phyloP scores from a whole-genome alignment of 1,140 invertebrate genomes.

The Brachionus plicatilis region DNA sequence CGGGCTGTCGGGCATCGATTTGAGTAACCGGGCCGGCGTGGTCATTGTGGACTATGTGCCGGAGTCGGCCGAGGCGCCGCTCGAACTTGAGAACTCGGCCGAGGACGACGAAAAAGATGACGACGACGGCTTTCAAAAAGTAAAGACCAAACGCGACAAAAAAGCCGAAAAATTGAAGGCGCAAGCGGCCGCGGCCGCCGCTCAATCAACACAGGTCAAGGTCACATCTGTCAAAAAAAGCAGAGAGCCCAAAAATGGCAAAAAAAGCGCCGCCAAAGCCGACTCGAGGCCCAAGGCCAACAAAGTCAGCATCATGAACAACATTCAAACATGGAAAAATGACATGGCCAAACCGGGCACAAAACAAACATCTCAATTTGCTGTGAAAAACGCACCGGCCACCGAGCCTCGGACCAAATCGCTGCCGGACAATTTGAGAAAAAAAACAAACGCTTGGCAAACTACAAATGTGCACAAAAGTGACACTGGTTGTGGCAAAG shows the following conservation, averaged over 20 bases:
- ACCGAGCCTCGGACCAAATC: background rate
- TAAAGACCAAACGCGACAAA: constrained; percentile 17
- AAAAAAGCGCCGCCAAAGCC: background rate
- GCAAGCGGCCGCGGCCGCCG: background rate
- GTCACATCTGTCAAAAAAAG: background rate
- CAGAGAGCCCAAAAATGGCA: background rate
- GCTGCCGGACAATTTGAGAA: background rate
- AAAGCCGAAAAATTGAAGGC: constrained; percentile 35
- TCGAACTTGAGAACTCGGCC: background rate
- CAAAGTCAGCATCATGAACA: background rate
- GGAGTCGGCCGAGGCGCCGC: background rate
- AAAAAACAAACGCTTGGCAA: background rate
- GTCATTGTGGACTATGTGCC: constrained; percentile 28
- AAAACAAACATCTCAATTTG: background rate
- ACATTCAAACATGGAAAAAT: constrained; percentile 35
- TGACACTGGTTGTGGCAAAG: background rate
- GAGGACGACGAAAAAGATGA: constrained; percentile 34
- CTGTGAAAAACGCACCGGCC: background rate
- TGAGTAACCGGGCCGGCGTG: constrained; percentile 1
- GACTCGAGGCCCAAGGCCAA: background rate
- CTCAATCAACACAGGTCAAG: background rate
- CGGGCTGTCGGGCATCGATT: constrained; percentile 7
- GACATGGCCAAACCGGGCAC: background rate
- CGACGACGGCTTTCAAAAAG: constrained; percentile 36
- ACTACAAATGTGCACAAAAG: background rate